A percentile compares a stretch with the other conserved stretches of the same genome.
Conservation (phyloP, 2,113 vertebrate genomes). For the Ciconia boyciana region DNA sequence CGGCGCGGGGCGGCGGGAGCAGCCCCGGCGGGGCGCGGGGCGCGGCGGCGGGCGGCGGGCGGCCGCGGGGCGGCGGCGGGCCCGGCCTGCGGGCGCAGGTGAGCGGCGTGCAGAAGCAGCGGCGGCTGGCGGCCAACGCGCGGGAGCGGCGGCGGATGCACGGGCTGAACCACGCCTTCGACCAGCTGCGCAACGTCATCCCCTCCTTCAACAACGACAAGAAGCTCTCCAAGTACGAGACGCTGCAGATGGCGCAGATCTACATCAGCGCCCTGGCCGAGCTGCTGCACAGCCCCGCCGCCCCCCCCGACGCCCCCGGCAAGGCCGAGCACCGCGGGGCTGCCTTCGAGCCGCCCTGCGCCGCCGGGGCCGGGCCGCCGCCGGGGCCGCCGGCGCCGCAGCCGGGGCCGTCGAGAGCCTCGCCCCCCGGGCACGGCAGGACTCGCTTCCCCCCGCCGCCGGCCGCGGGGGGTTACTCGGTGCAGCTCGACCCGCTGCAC, state of each 20-base stretch:
- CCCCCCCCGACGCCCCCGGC: slow-evolving; percentile 32
- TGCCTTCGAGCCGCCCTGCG: slow-evolving; percentile 1
- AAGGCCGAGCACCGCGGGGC: slow-evolving; percentile 36
- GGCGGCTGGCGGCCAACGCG: slow-evolving; percentile 90
- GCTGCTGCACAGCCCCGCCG: slow-evolving; percentile 78
- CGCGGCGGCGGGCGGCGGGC: slow-evolving; percentile 72
- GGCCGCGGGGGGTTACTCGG: slow-evolving; percentile 69
- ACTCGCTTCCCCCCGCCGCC: slow-evolving; percentile 69
- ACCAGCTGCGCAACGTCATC: slow-evolving; percentile 95
- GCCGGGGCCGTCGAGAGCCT: background rate
- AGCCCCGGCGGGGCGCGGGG: slow-evolving; percentile 57
- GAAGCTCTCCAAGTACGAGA: slow-evolving; percentile 97
- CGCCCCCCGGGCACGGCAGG: slow-evolving; percentile 53
- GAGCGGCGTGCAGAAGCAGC: slow-evolving; percentile 85
- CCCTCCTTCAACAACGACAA: slow-evolving; percentile 96
- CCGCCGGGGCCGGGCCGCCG: background rate
- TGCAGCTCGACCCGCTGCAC: slow-evolving; percentile 77
- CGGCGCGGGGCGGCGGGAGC: background rate
- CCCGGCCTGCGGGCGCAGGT: background rate
- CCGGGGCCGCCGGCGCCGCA: background rate
- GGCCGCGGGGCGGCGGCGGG: slow-evolving; percentile 62
- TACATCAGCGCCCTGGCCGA: slow-evolving; percentile 96
- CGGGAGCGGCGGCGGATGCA: slow-evolving; percentile 93
- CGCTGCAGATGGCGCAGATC: slow-evolving; percentile 98
- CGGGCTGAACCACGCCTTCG: slow-evolving; percentile 94